These are phyloP conservation scores for Chloropsis cyanopogon DNA, from an alignment of 2,113 vertebrate genomes.

Conservation along the genomic window DNA sequence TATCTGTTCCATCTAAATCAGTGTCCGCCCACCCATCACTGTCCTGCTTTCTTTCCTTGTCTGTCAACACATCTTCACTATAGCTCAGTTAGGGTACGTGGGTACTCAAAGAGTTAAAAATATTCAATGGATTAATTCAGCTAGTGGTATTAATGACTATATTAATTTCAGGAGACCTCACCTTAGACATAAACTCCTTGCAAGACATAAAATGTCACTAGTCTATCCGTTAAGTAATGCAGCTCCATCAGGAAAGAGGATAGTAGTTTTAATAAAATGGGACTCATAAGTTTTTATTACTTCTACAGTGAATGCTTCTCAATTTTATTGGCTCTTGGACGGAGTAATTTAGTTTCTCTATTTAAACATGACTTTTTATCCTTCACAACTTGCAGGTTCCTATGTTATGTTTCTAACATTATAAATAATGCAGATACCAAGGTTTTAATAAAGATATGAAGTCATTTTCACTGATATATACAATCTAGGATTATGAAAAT, in stretches of 20 bases:
- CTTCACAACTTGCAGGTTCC: conserved; percentile 67
- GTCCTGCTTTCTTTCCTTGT: neutral
- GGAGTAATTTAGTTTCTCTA: conserved; percentile 71
- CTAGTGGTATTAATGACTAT: neutral
- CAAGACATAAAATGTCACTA: conserved; percentile 55
- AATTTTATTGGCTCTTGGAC: conserved; percentile 73
- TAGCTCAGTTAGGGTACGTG: neutral
- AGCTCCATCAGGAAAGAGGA: conserved; percentile 61
- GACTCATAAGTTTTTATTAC: conserved; percentile 76
- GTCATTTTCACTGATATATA: conserved; percentile 15
- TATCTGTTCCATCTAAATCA: neutral
- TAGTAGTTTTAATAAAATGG: conserved; percentile 76
- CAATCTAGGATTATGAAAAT: conserved; percentile 24
- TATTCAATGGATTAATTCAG: neutral
- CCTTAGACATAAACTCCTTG: conserved; percentile 37
- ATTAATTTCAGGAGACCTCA: conserved; percentile 44
- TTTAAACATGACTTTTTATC: conserved; percentile 74
- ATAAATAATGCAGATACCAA: conserved; percentile 65
- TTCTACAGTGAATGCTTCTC: conserved; percentile 75
- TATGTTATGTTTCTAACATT: conserved; percentile 55
- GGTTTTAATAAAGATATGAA: conserved; percentile 63
- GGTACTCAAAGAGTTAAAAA: neutral
- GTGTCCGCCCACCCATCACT: neutral
- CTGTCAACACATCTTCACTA: neutral
- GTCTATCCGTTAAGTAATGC: conserved; percentile 57